These are phyloP conservation scores for Tragelaphus strepsiceros DNA, from an alignment of 2,113 vertebrate genomes.

Conservation along the genomic window DNA sequence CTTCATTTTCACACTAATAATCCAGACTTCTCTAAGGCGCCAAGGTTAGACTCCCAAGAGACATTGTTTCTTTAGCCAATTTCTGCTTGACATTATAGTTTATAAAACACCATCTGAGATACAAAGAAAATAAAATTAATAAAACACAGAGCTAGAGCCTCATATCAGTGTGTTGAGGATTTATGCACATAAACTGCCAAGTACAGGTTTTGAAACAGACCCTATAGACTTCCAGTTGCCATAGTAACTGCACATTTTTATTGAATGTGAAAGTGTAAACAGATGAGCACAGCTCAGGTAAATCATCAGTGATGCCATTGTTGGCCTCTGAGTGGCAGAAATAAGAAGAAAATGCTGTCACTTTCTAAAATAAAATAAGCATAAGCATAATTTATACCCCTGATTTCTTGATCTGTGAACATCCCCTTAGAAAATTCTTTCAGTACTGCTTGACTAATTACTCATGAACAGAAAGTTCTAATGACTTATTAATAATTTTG, in stretches of 20 bases:
- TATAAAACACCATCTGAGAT: constrained; percentile 36
- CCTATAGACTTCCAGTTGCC: constrained; percentile 61
- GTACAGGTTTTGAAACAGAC: constrained; percentile 49
- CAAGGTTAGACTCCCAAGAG: constrained; percentile 34
- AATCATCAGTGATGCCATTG: constrained; percentile 1
- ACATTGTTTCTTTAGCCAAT: constrained; percentile 48
- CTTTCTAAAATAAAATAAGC: constrained; percentile 32
- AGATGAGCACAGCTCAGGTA: constrained; percentile 56
- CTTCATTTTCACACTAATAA: constrained; percentile 45
- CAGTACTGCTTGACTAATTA: constrained; percentile 25
- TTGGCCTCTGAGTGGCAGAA: constrained; percentile 11
- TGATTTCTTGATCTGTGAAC: constrained; percentile 22
- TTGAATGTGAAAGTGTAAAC: constrained; percentile 44
- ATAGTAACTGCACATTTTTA: constrained; percentile 63
- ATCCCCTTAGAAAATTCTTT: not conserved
- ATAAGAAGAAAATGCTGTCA: not conserved
- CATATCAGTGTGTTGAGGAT: constrained; percentile 34
- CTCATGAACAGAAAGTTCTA: not conserved
- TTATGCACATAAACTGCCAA: constrained; percentile 56
- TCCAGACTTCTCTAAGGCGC: not conserved
- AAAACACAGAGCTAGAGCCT: constrained; percentile 46
- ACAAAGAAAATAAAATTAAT: constrained; percentile 66
- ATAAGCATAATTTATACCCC: constrained; percentile 32
- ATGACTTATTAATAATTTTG: constrained; percentile 49
- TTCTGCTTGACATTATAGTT: constrained; percentile 40